phyloP scores from a whole-genome alignment of 2,797 vertebrate genomes.

The Cirrhinus molitorella region DNA sequence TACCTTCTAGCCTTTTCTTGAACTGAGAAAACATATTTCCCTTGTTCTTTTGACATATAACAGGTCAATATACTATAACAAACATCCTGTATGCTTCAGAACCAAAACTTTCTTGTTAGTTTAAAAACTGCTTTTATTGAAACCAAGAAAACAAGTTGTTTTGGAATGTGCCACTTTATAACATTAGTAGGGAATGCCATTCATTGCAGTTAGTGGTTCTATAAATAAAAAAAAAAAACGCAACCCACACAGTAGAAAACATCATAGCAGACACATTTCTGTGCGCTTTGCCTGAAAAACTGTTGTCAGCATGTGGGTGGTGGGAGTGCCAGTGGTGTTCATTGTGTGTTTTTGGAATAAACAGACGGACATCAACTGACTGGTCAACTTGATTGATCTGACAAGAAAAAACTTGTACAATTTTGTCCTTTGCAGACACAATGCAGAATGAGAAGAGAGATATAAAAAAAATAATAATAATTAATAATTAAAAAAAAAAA shows the following conservation, averaged over 20 bases:
- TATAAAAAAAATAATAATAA: too few relatives aligned
- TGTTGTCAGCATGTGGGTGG: neutral
- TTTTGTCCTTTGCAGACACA: too few relatives aligned
- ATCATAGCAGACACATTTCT: conserved; percentile 6
- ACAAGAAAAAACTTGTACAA: neutral
- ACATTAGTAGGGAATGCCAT: neutral
- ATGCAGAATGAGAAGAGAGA: too few relatives aligned
- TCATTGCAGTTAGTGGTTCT: neutral
- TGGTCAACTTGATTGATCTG: neutral
- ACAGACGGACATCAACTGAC: neutral
- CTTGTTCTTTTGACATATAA: too few relatives aligned
- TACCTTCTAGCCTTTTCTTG: too few relatives aligned
- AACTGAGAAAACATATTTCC: too few relatives aligned
- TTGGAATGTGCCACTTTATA: neutral
- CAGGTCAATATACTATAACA: too few relatives aligned
- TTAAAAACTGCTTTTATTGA: too few relatives aligned
- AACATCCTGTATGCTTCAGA: too few relatives aligned
- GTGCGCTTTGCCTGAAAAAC: conserved; percentile 1
- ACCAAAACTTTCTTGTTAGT: too few relatives aligned
- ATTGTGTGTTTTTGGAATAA: neutral
- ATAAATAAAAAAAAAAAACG: neutral
- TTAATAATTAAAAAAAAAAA: too few relatives aligned
- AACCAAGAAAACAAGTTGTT: too few relatives aligned
- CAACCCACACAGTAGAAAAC: neutral
- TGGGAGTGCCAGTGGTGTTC: neutral